Percentiles rank a stretch among this genome's conserved stretches.
phyloP scores from a whole-genome alignment of 2,888 invertebrate genomes.

The Hirtodrosophila histrioides region DNA sequence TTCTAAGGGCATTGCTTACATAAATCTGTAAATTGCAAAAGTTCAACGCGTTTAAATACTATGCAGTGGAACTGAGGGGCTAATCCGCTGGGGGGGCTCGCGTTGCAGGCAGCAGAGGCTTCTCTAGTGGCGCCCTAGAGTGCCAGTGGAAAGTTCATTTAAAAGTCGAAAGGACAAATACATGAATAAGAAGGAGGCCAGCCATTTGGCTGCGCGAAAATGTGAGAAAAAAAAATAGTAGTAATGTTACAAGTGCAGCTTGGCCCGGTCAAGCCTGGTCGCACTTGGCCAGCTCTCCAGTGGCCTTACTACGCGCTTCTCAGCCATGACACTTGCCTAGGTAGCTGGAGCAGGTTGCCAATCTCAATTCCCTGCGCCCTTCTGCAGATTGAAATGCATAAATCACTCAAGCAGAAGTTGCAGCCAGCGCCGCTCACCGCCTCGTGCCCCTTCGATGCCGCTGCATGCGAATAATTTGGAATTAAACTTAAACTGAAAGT shows the following conservation, averaged over 20 bases:
- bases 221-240: slow-evolving; percentile 30
- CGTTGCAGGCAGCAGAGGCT: not conserved
- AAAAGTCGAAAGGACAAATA: slow-evolving; percentile 77
- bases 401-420: slow-evolving; percentile 81
- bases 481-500: slow-evolving; percentile 75
- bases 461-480: slow-evolving; percentile 71
- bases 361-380: too few relatives aligned
- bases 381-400: slow-evolving; percentile 81
- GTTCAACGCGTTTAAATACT: slow-evolving; percentile 65
- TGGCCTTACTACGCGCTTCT: slow-evolving; percentile 30
- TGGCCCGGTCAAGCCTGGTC: slow-evolving; percentile 43
- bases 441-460: slow-evolving; percentile 5
- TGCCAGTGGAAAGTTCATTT: slow-evolving; percentile 67
- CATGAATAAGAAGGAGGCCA: slow-evolving; percentile 62
- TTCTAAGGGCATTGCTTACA: slow-evolving; percentile 39
- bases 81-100: not conserved
- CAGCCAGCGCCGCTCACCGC: slow-evolving; percentile 25
- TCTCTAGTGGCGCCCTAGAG: slow-evolving; percentile 38
- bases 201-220: slow-evolving; percentile 39
- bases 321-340: slow-evolving; percentile 50
- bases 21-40: slow-evolving; percentile 74
- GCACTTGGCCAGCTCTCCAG: slow-evolving; percentile 28
- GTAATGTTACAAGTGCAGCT: slow-evolving; percentile 31
- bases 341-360: slow-evolving; percentile 19
- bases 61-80: slow-evolving; percentile 16